phyloP scores from a whole-genome alignment of 2,797 vertebrate species.

The Rhinophrynus dorsalis region DNA sequence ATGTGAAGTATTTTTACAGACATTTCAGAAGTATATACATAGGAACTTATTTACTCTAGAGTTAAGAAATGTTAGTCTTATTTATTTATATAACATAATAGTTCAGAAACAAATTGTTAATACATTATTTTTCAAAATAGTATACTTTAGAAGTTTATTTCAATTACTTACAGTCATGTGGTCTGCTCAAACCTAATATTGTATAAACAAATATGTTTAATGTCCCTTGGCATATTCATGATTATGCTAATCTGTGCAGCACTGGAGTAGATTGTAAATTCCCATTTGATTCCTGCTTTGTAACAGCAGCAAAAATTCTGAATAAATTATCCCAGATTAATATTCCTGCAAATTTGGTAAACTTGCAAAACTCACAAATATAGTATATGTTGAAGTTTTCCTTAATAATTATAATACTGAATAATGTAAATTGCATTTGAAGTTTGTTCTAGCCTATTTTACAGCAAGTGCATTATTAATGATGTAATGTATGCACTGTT shows the following conservation, averaged over 20 bases:
- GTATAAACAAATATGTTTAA: slow-evolving; percentile 47
- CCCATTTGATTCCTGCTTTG: slow-evolving; percentile 46
- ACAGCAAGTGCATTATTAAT: background rate
- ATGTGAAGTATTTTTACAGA: no score
- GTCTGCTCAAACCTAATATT: slow-evolving; percentile 42
- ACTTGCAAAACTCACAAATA: slow-evolving; percentile 26
- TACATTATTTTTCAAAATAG: no score
- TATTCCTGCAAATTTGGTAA: slow-evolving; percentile 24
- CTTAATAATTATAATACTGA: slow-evolving; percentile 23
- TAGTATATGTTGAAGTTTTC: slow-evolving; percentile 7
- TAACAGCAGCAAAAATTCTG: slow-evolving; percentile 31
- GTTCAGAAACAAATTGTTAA: no score
- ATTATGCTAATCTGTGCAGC: slow-evolving; percentile 47
- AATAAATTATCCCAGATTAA: slow-evolving; percentile 45
- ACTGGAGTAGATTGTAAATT: slow-evolving; percentile 40
- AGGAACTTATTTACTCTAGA: no score
- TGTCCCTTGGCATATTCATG: slow-evolving; percentile 50
- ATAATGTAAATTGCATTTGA: slow-evolving; percentile 18
- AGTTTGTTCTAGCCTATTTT: slow-evolving; percentile 16
- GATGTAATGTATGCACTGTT: background rate
- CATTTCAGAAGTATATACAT: no score
- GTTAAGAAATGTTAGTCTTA: no score
- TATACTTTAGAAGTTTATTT: slow-evolving; percentile 39
- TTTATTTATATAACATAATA: no score
- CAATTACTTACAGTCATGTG: slow-evolving; percentile 43